Base-by-base conservation (phyloP, 1,140 invertebrate species). In the Armadillidium nasatum region DNA sequence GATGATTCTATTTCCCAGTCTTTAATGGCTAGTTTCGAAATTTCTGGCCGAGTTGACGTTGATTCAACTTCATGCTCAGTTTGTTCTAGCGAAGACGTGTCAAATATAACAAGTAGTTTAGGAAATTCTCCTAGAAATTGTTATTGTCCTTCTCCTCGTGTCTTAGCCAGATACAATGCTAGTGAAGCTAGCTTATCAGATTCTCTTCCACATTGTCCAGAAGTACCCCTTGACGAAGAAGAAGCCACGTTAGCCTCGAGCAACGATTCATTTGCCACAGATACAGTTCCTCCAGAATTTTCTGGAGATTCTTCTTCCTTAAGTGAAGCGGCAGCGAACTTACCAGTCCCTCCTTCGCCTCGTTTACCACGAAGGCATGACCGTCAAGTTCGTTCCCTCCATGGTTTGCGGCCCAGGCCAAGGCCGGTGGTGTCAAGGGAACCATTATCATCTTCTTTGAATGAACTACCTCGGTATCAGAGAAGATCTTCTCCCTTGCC, bases 41-140 rank as follows among this genome's bases (percentile, higher is more conserved):
- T 81, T 7, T 66, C 74, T 45, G 80, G 80, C 66, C 77, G 72
- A 23, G n/a, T 81, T 15, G 80, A 81, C 50, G 78, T 81, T 76
- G 80, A 81, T 72, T 81, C 80, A 4, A 81, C 80, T 43, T 81
- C 80, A 7, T 81, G 80, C 33, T 81, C 80, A 9, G 73, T 81
- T 11, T 81, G 80, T 44, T 81, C 80, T 21, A 81, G 80, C 50
- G 50, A 60, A 60, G 50, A 60, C 4, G 50, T 60, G 11, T 60
- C 50, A 15, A 60, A 60, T 60, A 3, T 60, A 3, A 60, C 50
- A 15, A 15, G 11, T 13, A 60, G 50, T 60, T 13, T 19, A 60
- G 50, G 50, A 60, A 60, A 60, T 19, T 13, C 50, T 13, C 50
- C 50, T 13, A 13, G 11, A 13, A 19, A 60, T 60, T 13, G 7